A percentile compares a stretch with the other conserved stretches of the same genome.
Evolutionary conservation across 92 coral and sea anemone species (phyloP).

Genomic region (Isaurus tuberculatus): DNA sequence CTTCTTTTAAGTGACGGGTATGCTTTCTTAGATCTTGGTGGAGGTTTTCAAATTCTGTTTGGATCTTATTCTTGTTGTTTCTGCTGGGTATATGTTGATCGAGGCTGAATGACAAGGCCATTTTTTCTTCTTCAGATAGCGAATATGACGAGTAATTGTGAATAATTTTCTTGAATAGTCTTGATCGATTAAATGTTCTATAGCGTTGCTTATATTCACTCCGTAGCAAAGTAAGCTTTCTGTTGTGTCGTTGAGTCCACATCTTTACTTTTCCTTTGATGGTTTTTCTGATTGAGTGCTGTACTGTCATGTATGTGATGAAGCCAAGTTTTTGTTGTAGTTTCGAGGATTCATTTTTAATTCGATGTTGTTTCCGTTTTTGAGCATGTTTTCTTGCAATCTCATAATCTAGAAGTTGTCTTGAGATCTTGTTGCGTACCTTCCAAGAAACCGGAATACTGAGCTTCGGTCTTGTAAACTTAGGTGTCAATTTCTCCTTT

Average conservation of each 20-base stretch:
- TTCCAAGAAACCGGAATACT: slow-evolving; percentile 26
- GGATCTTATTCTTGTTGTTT: slow-evolving; percentile 7
- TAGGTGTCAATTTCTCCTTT: neutral
- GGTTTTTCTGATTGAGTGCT: neutral
- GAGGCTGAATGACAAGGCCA: slow-evolving; percentile 23
- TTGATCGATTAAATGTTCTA: neutral
- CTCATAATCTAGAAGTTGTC: slow-evolving; percentile 6
- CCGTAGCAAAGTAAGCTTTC: slow-evolving; percentile 15
- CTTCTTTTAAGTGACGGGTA: slow-evolving; percentile 10
- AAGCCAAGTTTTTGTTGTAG: neutral
- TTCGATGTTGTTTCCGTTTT: slow-evolving; percentile 10
- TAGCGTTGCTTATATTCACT: neutral
- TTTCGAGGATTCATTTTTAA: neutral
- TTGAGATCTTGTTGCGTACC: slow-evolving; percentile 24
- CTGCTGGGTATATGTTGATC: slow-evolving; percentile 12
- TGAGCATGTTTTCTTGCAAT: slow-evolving; percentile 21
- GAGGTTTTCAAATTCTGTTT: slow-evolving; percentile 27
- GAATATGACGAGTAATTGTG: slow-evolving; percentile 9
- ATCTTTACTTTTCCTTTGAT: neutral
- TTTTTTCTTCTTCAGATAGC: slow-evolving; percentile 20
- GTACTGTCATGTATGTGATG: neutral
- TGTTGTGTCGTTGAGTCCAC: slow-evolving; percentile 13
- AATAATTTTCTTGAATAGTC: slow-evolving; percentile 9
- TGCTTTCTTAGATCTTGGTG: slow-evolving; percentile 12
- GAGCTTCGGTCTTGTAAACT: slow-evolving; percentile 34